Percentiles rank a stretch among this genome's conserved stretches.
phyloP scores from a whole-genome alignment of 2,113 vertebrate genomes.

The Bos javanicus region DNA sequence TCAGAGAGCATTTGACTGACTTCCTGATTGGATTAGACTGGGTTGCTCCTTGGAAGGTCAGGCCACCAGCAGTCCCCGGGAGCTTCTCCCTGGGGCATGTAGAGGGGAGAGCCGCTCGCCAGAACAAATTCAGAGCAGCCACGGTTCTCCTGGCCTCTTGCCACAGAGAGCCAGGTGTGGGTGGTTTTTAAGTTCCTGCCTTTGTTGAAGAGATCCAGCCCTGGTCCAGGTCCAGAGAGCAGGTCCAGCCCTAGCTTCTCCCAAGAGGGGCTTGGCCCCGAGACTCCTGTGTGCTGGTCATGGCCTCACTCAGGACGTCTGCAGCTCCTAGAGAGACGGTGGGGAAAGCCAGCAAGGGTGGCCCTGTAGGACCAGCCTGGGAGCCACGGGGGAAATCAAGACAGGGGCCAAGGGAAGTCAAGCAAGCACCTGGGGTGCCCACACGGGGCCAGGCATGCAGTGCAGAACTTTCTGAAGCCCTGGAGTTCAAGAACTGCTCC shows the following conservation, averaged over 20 bases:
- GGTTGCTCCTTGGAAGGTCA: background rate
- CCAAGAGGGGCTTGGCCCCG: background rate
- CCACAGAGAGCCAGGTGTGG: background rate
- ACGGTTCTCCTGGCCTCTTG: background rate
- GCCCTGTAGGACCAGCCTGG: background rate
- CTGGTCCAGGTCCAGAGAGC: too few species aligned
- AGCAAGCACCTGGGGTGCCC: too few species aligned
- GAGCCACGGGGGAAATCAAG: background rate
- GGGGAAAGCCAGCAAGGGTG: background rate
- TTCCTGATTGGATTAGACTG: background rate
- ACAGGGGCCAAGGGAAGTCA: too few species aligned
- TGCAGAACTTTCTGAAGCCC: background rate
- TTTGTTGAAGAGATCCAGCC: background rate
- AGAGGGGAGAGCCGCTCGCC: background rate
- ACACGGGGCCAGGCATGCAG: fast-evolving
- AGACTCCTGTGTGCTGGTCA: too few species aligned
- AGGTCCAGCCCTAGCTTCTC: background rate
- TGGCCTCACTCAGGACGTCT: background rate
- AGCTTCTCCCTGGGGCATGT: too few species aligned
- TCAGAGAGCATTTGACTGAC: background rate
- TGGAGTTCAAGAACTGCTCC: background rate
- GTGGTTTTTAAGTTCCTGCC: too few species aligned
- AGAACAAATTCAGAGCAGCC: background rate
- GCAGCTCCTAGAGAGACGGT: background rate
- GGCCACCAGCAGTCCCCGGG: background rate